Evolutionary conservation across 2,888 invertebrate genomes (phyloP).

Genomic region (Proisotoma minuta): DNA sequence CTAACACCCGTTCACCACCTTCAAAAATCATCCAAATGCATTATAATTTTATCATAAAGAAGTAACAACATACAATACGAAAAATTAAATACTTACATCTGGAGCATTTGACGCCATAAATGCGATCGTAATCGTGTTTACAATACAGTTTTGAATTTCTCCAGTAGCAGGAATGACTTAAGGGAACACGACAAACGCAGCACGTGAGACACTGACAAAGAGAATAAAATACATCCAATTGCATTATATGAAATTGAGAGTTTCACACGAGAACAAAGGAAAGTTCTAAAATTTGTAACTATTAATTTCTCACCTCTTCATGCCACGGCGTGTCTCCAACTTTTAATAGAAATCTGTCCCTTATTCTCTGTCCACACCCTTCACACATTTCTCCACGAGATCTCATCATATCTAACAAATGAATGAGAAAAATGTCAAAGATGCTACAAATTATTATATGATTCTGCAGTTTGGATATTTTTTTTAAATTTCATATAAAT

Average conservation of each 20-base stretch:
- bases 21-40: background rate
- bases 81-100: too few relatives aligned
- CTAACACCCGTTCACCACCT: conserved; percentile 77
- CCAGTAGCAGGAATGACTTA: conserved; percentile 90
- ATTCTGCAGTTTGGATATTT: too few relatives aligned
- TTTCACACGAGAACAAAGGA: background rate
- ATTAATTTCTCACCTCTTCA: too few relatives aligned
- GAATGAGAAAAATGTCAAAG: background rate
- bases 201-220: conserved; percentile 78
- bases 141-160: conserved; percentile 93
- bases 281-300: background rate
- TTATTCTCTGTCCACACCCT: conserved; percentile 89
- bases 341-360: conserved; percentile 90
- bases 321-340: conserved; percentile 94
- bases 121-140: conserved; percentile 93
- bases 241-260: background rate
- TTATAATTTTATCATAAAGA: background rate
- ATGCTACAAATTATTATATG: too few relatives aligned
- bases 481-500: too few relatives aligned
- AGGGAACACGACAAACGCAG: conserved; percentile 82
- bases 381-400: conserved; percentile 70
- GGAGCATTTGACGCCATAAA: conserved; percentile 91
- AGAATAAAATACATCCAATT: too few relatives aligned
- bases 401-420: conserved; percentile 28
- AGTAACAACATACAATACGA: too few relatives aligned